Evolutionary conservation across 2,797 vertebrate genomes (phyloP).

Genomic region (Chrosomus eos): DNA sequence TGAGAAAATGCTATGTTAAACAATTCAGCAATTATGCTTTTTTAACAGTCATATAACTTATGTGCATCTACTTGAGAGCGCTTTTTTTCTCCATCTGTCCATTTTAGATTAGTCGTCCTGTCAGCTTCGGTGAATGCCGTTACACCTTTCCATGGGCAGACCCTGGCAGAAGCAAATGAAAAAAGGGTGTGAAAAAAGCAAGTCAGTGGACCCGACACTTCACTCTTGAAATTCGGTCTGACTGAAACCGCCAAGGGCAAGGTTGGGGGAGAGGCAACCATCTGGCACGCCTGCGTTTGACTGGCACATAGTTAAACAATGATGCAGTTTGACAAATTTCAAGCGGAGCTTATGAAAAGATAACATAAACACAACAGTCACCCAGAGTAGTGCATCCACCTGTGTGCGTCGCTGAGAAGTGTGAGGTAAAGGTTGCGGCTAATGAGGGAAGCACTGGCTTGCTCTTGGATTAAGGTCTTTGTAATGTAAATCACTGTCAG

Average conservation of each 20-base stretch:
- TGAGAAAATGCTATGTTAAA: slow-evolving; percentile 39
- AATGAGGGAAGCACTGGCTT: slow-evolving; percentile 83
- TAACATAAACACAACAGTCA: slow-evolving; percentile 88
- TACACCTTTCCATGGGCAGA: slow-evolving; percentile 75
- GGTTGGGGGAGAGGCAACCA: slow-evolving; percentile 83
- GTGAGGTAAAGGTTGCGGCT: slow-evolving; percentile 85
- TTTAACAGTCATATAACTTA: slow-evolving; percentile 61
- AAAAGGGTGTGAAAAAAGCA: slow-evolving; percentile 50
- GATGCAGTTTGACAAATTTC: slow-evolving; percentile 97
- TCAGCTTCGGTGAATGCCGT: slow-evolving; percentile 73
- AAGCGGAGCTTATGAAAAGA: slow-evolving; percentile 91
- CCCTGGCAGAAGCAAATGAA: slow-evolving; percentile 43
- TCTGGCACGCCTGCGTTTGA: slow-evolving; percentile 86
- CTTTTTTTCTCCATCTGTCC: slow-evolving; percentile 74
- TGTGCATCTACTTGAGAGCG: slow-evolving; percentile 75
- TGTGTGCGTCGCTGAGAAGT: slow-evolving; percentile 83
- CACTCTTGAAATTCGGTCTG: slow-evolving; percentile 73
- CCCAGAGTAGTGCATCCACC: slow-evolving; percentile 84
- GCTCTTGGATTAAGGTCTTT: slow-evolving; percentile 84
- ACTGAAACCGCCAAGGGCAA: slow-evolving; percentile 83
- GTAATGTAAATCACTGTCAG: slow-evolving; percentile 88
- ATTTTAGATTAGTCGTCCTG: slow-evolving; percentile 72
- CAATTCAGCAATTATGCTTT: slow-evolving; percentile 30
- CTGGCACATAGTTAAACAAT: slow-evolving; percentile 91
- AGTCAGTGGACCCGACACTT: slow-evolving; percentile 67